Evolutionary conservation across 2,113 vertebrate species (phyloP).

Genomic region (Maylandia zebra): DNA sequence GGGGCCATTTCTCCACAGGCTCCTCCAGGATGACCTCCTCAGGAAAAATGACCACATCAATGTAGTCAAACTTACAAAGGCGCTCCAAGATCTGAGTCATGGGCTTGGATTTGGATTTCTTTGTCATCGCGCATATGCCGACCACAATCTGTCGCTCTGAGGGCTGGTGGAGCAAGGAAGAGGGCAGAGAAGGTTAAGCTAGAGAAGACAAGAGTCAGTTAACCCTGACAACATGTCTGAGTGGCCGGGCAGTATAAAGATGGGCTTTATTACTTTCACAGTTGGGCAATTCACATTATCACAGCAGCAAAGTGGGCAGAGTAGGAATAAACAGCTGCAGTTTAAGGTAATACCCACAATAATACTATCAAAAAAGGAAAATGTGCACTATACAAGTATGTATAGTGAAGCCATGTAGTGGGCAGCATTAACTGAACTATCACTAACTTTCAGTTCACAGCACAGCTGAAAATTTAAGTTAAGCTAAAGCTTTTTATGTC

Average conservation of each 20-base stretch:
- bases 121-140: constrained; percentile 98
- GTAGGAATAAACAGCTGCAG: not conserved
- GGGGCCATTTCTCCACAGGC: constrained; percentile 92
- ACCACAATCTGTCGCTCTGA: constrained; percentile 92
- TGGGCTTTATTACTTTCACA: not conserved
- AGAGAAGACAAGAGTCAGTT: not conserved
- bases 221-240: not conserved
- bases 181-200: not conserved
- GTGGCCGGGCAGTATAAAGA: not conserved
- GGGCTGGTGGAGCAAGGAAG: constrained; percentile 60
- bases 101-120: constrained; percentile 97
- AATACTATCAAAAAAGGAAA: not conserved
- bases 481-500: not conserved
- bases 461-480: not conserved
- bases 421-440: not conserved
- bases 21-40: constrained; percentile 94
- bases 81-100: constrained; percentile 97
- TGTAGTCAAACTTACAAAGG: constrained; percentile 95
- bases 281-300: not conserved
- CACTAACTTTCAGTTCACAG: not conserved
- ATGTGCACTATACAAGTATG: not conserved
- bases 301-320: not conserved
- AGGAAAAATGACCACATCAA: constrained; percentile 90
- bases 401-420: not conserved
- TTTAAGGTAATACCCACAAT: not conserved